Percentiles rank a stretch among this genome's conserved stretches.
Evolutionary conservation across 2,888 invertebrate genomes (phyloP).

Genomic region (Pelosia muscerda): DNA sequence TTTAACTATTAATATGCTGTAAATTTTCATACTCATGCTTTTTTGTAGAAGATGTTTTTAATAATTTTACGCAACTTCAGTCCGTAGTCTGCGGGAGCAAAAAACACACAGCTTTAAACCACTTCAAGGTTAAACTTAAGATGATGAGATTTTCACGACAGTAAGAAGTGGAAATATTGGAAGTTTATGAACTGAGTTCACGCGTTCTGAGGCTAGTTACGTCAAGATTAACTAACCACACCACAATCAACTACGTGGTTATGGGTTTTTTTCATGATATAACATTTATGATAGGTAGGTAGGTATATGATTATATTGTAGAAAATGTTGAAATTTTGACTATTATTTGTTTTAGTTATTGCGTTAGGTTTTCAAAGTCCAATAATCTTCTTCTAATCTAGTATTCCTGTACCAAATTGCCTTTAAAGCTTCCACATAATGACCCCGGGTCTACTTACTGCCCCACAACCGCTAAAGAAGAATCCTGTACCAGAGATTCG

Average conservation of each 20-base stretch:
- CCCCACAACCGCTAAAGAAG: too few relatives aligned
- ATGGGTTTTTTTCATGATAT: neutral
- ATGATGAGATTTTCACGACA: neutral
- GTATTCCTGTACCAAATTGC: too few relatives aligned
- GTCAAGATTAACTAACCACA: slow-evolving; percentile 3
- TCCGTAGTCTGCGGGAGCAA: neutral
- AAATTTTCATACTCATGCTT: neutral
- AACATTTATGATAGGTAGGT: neutral
- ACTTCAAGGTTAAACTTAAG: neutral
- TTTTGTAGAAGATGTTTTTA: neutral
- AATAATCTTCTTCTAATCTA: too few relatives aligned
- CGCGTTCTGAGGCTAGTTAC: neutral
- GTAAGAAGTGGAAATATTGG: neutral
- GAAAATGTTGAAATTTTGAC: too few relatives aligned
- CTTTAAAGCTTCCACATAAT: too few relatives aligned
- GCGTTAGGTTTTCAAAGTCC: too few relatives aligned
- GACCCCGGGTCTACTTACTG: too few relatives aligned
- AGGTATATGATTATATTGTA: too few relatives aligned
- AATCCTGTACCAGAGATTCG: too few relatives aligned
- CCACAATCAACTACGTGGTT: neutral
- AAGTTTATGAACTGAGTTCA: neutral
- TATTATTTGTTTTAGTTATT: too few relatives aligned
- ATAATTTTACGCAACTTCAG: neutral
- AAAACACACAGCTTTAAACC: neutral
- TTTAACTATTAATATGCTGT: neutral